A percentile compares a stretch with the other conserved stretches of the same genome.
Conservation (phyloP, 2,888 invertebrate species). For the Mellilla xanthometata region DNA sequence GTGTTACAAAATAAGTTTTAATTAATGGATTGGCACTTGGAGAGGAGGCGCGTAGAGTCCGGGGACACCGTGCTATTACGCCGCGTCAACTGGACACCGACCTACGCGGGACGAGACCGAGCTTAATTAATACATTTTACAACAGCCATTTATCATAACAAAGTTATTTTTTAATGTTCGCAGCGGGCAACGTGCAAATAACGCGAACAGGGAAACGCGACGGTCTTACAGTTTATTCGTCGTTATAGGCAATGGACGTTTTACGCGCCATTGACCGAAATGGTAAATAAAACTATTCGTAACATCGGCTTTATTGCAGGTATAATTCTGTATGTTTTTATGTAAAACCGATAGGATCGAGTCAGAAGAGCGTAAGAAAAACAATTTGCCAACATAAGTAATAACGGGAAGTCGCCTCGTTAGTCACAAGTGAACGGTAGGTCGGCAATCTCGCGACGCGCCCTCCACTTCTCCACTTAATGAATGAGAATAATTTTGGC, state of each 20-base stretch:
- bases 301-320: slow-evolving; percentile 36
- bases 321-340: slow-evolving; percentile 42
- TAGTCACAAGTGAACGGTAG: slow-evolving; percentile 78
- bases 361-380: slow-evolving; percentile 65
- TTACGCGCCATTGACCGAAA: slow-evolving; percentile 30
- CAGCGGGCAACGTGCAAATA: slow-evolving; percentile 15
- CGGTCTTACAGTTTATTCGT: slow-evolving; percentile 26
- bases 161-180: slow-evolving; percentile 20
- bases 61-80: slow-evolving; percentile 59
- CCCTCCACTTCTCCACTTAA: slow-evolving; percentile 78
- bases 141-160: slow-evolving; percentile 27
- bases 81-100: slow-evolving; percentile 50
- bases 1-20: slow-evolving; percentile 78
- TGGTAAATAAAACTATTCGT: slow-evolving; percentile 35
- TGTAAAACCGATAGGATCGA: slow-evolving; percentile 50
- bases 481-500: slow-evolving; percentile 82
- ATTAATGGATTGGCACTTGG: slow-evolving; percentile 80
- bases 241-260: slow-evolving; percentile 22
- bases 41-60: slow-evolving; percentile 66
- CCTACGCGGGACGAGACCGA: slow-evolving; percentile 26
- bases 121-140: slow-evolving; percentile 34
- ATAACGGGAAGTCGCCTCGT: slow-evolving; percentile 79
- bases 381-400: slow-evolving; percentile 77
- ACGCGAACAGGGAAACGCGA: slow-evolving; percentile 17
- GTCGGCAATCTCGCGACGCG: slow-evolving; percentile 74